A percentile compares a stretch with the other conserved stretches of the same genome.
These are phyloP conservation scores for Thymelicus acteon DNA, from an alignment of 2,888 invertebrate species.

Conservation along the genomic window DNA sequence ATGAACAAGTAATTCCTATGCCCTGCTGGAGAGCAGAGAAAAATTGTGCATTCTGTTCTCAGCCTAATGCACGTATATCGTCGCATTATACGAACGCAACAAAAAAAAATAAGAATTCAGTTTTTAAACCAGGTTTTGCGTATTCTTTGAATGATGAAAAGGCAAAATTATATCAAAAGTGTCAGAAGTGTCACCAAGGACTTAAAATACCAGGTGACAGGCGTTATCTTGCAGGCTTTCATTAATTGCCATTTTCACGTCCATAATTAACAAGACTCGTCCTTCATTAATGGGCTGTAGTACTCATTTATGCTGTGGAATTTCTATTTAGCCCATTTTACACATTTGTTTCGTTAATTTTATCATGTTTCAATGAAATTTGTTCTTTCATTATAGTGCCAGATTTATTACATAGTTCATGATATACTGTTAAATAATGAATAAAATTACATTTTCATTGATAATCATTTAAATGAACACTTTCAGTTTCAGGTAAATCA, in stretches of 20 bases:
- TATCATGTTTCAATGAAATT: too few relatives aligned
- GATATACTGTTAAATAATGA: too few relatives aligned
- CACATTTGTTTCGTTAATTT: too few relatives aligned
- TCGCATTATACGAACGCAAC: not conserved
- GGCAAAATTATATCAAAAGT: not conserved
- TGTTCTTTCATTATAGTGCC: too few relatives aligned
- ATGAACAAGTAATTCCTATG: conserved; percentile 69
- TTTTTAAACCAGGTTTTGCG: conserved; percentile 8
- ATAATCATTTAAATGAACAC: not conserved
- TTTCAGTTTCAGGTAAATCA: conserved; percentile 52
- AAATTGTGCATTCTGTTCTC: conserved; percentile 53
- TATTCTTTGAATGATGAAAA: conserved; percentile 5
- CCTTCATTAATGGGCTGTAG: not conserved
- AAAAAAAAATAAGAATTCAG: conserved; percentile 6
- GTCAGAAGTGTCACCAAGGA: conserved; percentile 24
- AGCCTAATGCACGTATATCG: not conserved
- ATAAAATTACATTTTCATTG: too few relatives aligned
- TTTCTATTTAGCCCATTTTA: not conserved
- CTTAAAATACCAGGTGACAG: conserved; percentile 44
- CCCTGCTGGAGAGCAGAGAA: conserved; percentile 68
- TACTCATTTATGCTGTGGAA: not conserved
- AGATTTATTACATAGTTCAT: too few relatives aligned
- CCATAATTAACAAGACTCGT: not conserved
- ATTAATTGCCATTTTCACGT: not conserved
- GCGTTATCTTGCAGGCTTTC: conserved; percentile 8